Base-by-base conservation (phyloP, 2,797 vertebrate species). In the Chloroceryle amazona region DNA sequence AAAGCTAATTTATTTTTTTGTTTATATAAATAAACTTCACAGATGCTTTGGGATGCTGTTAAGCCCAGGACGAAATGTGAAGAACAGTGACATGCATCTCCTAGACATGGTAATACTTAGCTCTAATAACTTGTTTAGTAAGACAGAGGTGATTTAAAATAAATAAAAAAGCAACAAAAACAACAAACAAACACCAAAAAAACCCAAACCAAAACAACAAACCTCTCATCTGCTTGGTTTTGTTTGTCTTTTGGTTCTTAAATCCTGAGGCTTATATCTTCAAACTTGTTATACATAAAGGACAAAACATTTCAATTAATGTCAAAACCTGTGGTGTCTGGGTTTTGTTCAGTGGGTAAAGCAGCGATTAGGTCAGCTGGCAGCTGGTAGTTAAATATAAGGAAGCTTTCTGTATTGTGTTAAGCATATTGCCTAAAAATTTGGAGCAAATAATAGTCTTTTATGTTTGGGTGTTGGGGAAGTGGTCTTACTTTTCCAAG, bases 31-130 rank as follows among this genome's bases (percentile, higher is more conserved):
- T 94, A 61, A 96, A 57, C 80, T 95, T 96, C 93, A 52, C 83
- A 99, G 99, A 96, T 99, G 99, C 98, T 99, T 99, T 98, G 99
- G 99, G 92, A 99, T 99, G 99, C 98, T 99, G 72, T 98, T 99
- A 84, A 99, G 99, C 96, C 99, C 99, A 80, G 99, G 99, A 73
- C 98, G 99, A 97, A 99, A 99, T 83, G 99, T 99, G 93, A 99
- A 99, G 96, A 99, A 99, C 98, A 99, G 99, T 76, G 99, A 99
- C 97, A 99, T 99, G 99, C 99, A 99, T 96, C 98, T 99, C 58
- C 96, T 99, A 37, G 99, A 99, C 95, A 99, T 99, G 99, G 99
- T 99, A 98, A 99, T 98, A 68, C 95, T 89, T 80, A 41, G 4
- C 21, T 57, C 29, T 52, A 11, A 44, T 68, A 89, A 83, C 17